phyloP scores from a whole-genome alignment of 2,797 vertebrate genomes.

The Chrysocyon brachyurus region DNA sequence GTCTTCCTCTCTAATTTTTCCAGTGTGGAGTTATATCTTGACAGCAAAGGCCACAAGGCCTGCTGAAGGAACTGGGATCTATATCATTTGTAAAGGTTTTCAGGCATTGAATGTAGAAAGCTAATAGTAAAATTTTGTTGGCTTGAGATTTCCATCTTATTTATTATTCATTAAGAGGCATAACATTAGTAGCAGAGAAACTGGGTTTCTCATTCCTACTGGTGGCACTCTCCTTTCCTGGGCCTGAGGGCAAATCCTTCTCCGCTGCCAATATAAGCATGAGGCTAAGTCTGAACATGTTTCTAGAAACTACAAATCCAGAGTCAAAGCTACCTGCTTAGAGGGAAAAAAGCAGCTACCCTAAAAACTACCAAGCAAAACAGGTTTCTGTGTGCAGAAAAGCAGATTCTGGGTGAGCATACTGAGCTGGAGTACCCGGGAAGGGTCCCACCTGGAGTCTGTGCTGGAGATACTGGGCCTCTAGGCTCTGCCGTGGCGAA shows the following conservation, averaged over 20 bases:
- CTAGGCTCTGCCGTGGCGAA: constrained; percentile 95
- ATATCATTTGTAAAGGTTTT: not conserved
- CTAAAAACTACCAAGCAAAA: not conserved
- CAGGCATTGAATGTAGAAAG: not conserved
- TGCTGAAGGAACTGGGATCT: not conserved
- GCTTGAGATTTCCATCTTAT: not conserved
- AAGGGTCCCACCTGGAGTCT: constrained; percentile 92
- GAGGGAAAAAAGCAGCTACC: not conserved
- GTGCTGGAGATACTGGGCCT: constrained; percentile 96
- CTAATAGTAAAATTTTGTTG: not conserved
- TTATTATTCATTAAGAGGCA: not conserved
- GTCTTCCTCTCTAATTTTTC: too few species aligned
- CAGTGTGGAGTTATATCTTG: not conserved
- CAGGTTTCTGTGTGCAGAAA: not conserved
- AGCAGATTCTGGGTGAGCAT: not conserved
- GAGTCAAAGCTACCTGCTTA: not conserved
- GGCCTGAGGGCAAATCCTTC: constrained; percentile 8
- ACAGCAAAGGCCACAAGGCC: not conserved
- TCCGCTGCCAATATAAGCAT: not conserved
- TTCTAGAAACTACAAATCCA: constrained; percentile 1
- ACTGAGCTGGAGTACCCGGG: not conserved
- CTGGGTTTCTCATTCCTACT: not conserved
- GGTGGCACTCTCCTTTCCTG: not conserved
- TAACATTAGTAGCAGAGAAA: not conserved
- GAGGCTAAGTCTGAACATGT: not conserved